A percentile compares a stretch with the other conserved stretches of the same genome.
Conservation (phyloP, 1,140 invertebrate genomes). For the Diorhabda carinulata region DNA sequence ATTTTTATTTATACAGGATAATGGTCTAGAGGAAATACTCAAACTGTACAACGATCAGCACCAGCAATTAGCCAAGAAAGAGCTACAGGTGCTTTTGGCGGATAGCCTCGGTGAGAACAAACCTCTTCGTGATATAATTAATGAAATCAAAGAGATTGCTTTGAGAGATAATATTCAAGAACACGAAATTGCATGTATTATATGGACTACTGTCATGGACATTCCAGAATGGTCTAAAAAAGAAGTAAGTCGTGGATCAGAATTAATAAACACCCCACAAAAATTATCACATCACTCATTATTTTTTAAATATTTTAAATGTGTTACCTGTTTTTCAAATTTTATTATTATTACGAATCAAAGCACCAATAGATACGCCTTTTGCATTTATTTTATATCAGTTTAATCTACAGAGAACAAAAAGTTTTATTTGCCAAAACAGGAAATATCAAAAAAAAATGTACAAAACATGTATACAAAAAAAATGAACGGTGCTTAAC, state of each 20-base stretch:
- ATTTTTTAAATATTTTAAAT: too few species aligned
- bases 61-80: constrained; percentile 78
- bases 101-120: constrained; percentile 81
- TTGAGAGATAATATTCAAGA: constrained; percentile 76
- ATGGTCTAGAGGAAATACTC: constrained; percentile 81
- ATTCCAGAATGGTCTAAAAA: constrained; percentile 98
- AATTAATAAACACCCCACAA: too few species aligned
- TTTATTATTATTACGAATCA: too few species aligned
- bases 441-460: too few species aligned
- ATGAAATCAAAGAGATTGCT: constrained; percentile 82
- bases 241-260: constrained; percentile 54
- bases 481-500: too few species aligned
- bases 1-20: constrained; percentile 66
- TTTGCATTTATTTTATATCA: too few species aligned
- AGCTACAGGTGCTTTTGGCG: constrained; percentile 69
- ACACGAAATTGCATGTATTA: constrained; percentile 80
- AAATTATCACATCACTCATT: too few species aligned
- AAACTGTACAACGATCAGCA: constrained; percentile 87
- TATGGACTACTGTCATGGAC: constrained; percentile 92
- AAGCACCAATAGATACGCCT: too few species aligned
- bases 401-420: too few species aligned
- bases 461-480: too few species aligned
- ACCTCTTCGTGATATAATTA: constrained; percentile 74
- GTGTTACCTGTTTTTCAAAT: too few species aligned
- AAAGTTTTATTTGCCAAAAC: too few species aligned